Base-by-base conservation (phyloP, 2,113 vertebrate species). In the Asarcornis scutulata region DNA sequence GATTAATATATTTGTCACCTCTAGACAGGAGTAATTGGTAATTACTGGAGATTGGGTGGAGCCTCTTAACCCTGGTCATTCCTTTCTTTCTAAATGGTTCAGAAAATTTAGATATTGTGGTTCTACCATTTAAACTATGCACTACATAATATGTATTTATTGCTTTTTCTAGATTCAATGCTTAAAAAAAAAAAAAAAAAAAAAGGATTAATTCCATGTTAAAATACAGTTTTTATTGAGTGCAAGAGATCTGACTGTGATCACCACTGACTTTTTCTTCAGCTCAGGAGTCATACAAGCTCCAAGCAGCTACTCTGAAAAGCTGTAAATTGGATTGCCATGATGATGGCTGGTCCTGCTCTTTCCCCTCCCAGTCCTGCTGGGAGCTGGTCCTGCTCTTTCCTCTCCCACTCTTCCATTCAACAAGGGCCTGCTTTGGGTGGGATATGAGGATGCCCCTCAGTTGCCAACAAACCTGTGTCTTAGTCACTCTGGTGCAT, bases 401-500 rank as follows among this genome's bases (percentile, higher is more conserved):
- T 59, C 14, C 6, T 26, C 15, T 10, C 8, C 5, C 7, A 2
- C 1, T 21, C 10, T 9, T 38, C 69, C 53, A 13, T 7, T 7
- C 23, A 58, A 0, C 4, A 8, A 27, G 13, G 22, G 11, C 20
- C 31, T 53, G 17, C 22, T 1, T 23, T 83, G 55, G 4, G n/a
- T 64, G 56, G 11, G 74, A 31, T 74, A 34, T 86, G 69, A 82
- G 25, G 52, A 29, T 84, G 60, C 52, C 84, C 3, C n/a, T 83
- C 8, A 25, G 1, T 16, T 71, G 29, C 22, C 21, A 13, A 4
- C 12, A 17, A 16, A 23, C 74, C 32, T 44, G 17, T 4, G 6
- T 27, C 20, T 6, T 34, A 44, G 34, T 62, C 23, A 6, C 6
- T 75, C 17, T 38, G 25, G 22, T 22, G 34, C 0, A 0, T 58